phyloP scores from a whole-genome alignment of 2,888 invertebrate species.

The Nomada ferruginata region DNA sequence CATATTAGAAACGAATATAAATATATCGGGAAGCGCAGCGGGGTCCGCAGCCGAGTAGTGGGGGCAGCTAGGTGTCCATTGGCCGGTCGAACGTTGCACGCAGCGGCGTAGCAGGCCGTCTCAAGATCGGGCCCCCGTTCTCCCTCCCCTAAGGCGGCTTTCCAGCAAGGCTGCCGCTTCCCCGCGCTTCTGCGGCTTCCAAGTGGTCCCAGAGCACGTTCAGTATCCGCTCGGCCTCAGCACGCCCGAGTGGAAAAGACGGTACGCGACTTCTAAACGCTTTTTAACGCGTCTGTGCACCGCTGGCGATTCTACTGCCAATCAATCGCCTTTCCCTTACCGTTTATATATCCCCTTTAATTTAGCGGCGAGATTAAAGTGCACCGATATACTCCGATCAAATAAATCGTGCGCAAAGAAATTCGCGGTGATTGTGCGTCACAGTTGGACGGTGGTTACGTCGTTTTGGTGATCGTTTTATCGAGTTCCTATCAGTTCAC shows the following conservation, averaged over 20 bases:
- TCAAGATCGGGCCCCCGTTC: slow-evolving; percentile 55
- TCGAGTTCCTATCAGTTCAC: background rate
- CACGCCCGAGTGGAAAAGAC: slow-evolving; percentile 69
- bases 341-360: background rate
- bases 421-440: background rate
- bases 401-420: background rate
- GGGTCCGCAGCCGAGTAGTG: slow-evolving; percentile 41
- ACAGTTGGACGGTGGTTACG: background rate
- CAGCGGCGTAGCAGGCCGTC: slow-evolving; percentile 61
- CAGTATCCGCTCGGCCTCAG: slow-evolving; percentile 79
- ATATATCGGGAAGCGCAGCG: slow-evolving; percentile 75
- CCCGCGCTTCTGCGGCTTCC: slow-evolving; percentile 67
- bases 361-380: too few species aligned
- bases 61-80: slow-evolving; percentile 58
- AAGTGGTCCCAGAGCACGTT: slow-evolving; percentile 65
- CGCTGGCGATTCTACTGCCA: background rate
- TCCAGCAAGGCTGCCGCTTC: slow-evolving; percentile 27
- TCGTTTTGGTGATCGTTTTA: background rate
- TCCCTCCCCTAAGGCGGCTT: slow-evolving; percentile 36
- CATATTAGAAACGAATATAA: slow-evolving; percentile 82
- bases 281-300: slow-evolving; percentile 32
- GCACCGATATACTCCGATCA: background rate
- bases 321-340: slow-evolving; percentile 3
- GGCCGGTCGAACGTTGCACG: slow-evolving; percentile 65
- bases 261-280: slow-evolving; percentile 55